A percentile compares a stretch with the other conserved stretches of the same genome.
Evolutionary conservation across 2,888 invertebrate species (phyloP).

Genomic region (Calameuta pallipes): DNA sequence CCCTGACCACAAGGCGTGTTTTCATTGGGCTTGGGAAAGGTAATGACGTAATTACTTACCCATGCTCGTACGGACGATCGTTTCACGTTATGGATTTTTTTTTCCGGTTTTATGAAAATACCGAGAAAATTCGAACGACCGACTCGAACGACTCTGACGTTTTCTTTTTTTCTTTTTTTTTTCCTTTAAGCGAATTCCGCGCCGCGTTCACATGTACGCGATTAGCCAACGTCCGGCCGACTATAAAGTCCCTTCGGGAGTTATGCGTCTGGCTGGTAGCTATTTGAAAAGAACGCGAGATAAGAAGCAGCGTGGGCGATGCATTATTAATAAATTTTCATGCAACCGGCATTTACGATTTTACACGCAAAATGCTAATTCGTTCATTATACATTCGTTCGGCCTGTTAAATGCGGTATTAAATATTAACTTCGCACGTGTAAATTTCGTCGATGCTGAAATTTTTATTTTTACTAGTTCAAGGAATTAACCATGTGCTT

Average conservation of each 20-base stretch:
- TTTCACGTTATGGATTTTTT: neutral
- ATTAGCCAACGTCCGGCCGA: neutral
- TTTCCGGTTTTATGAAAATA: neutral
- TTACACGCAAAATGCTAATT: conserved; percentile 61
- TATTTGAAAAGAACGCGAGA: neutral
- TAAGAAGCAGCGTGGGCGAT: conserved; percentile 31
- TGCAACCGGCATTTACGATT: conserved; percentile 49
- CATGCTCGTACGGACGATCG: neutral
- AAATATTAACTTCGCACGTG: neutral
- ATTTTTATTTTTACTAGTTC: neutral
- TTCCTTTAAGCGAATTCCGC: neutral
- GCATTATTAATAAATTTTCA: conserved; percentile 57
- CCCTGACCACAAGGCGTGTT: neutral
- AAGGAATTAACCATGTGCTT: neutral
- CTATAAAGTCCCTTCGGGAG: neutral
- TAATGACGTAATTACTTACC: neutral
- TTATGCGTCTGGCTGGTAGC: neutral
- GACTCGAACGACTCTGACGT: too few species aligned
- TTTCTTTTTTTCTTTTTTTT: too few species aligned
- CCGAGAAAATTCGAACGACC: neutral
- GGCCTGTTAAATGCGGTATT: neutral
- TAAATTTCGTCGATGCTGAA: neutral
- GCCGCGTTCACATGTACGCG: neutral
- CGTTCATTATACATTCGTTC: conserved; percentile 44
- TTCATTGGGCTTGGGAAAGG: neutral